Base-by-base conservation (phyloP, 2,113 vertebrate genomes). In the Corythornis vintsioides region DNA sequence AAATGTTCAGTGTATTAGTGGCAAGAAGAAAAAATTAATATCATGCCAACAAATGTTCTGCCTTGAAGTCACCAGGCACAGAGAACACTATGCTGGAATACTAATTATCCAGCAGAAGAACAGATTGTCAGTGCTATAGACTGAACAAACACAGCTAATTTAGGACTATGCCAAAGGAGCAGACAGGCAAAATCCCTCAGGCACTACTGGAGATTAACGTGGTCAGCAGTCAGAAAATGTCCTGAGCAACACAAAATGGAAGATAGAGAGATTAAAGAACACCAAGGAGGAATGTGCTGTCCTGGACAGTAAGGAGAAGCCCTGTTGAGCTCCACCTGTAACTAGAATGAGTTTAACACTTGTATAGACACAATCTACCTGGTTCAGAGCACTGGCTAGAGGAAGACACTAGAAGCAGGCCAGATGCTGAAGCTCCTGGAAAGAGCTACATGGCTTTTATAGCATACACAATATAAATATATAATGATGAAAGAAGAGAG, bases 311-410 rank as follows among this genome's bases (percentile, higher is more conserved):
- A 89, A 92, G 79, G 40, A 81, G 91, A 86, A 92, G 3, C 3
- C 43, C 43, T 0, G 5, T 57, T 81, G 89, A 89, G 67, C 79
- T 91, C 89, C 87, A 83, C 56, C 67, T 66, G 33, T 85, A 92
- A 93, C 43, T n/a, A 88, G 64, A 94, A 92, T 60, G 64, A 53
- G 48, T 83, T 87, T 83, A 95, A 96, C 72, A 77, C 53, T 96
- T 86, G 7, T 1, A 60, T 56, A 89, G 81, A 82, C 73, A 89
- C 31, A 90, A 85, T 88, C 66, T 59, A 90, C 60, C 64, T 48
- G 88, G 77, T 88, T 75, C 84, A 86, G 84, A 95, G 88, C 67
- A 89, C 0, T 57, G 69, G 69, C 75, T 65, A 86, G 59, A 92
- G 75, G 65, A 85, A 52, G 21, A 65, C 7, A 48, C 69, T 91